Evolutionary conservation across 2,113 vertebrate genomes (phyloP).

Genomic region (Colistium nudipinnis): DNA sequence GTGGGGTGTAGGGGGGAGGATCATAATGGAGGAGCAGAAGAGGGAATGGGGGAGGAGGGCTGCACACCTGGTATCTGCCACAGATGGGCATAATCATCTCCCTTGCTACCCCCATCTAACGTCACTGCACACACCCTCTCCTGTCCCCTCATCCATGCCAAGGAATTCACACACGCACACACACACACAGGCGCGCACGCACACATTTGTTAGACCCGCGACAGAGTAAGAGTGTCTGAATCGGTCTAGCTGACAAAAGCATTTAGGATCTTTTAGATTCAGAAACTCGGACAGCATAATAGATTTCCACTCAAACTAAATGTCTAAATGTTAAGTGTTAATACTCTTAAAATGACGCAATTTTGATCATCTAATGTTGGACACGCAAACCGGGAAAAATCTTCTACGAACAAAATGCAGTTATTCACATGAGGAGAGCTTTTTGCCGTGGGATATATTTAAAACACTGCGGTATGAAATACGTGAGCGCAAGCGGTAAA

Average conservation of each 20-base stretch:
- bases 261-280: slow-evolving; percentile 33
- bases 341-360: no score
- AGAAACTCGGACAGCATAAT: slow-evolving; percentile 27
- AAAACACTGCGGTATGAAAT: no score
- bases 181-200: slow-evolving; percentile 32
- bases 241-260: slow-evolving; percentile 59
- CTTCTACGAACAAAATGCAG: no score
- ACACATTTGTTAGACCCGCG: slow-evolving; percentile 33
- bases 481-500: no score
- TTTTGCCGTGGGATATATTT: no score
- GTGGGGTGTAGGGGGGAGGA: slow-evolving; percentile 14
- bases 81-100: slow-evolving; percentile 83
- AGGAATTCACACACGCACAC: slow-evolving; percentile 37
- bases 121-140: slow-evolving; percentile 23
- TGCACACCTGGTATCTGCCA: slow-evolving; percentile 82
- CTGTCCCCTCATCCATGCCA: slow-evolving; percentile 45
- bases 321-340: neutral
- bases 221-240: slow-evolving; percentile 44
- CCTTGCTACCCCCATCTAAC: slow-evolving; percentile 52
- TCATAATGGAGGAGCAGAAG: slow-evolving; percentile 44
- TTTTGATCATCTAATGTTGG: no score
- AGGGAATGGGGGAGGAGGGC: slow-evolving; percentile 35
- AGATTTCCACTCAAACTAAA: slow-evolving; percentile 33
- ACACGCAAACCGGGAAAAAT: neutral
- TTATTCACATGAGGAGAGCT: no score